Percentiles rank a stretch among this genome's conserved stretches.
Conservation (phyloP, 1,140 invertebrate genomes). For the Homarus americanus region DNA sequence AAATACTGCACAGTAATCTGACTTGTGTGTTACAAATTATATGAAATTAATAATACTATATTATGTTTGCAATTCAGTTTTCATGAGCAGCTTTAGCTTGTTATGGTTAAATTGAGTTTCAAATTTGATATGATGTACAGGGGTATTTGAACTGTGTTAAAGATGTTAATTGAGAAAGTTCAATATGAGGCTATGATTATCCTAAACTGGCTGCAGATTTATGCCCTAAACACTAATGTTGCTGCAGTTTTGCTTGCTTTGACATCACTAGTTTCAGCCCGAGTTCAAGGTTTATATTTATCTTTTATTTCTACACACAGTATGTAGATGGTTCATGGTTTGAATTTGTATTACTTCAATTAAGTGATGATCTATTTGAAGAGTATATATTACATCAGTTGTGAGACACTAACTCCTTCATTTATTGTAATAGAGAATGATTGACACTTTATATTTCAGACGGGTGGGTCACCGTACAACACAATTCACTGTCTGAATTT, state of each 20-base stretch:
- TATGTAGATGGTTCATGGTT: not conserved
- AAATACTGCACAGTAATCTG: too few species aligned
- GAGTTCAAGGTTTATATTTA: not conserved
- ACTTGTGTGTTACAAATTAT: too few species aligned
- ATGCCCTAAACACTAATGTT: not conserved
- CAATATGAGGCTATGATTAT: too few species aligned
- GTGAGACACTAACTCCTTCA: not conserved
- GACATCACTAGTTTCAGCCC: not conserved
- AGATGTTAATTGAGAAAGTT: too few species aligned
- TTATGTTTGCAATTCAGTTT: too few species aligned
- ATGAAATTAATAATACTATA: too few species aligned
- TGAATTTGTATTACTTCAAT: not conserved
- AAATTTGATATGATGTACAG: too few species aligned
- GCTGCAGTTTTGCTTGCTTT: not conserved
- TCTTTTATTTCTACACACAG: not conserved
- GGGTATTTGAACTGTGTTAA: too few species aligned
- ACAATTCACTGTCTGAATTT: slow-evolving; percentile 90
- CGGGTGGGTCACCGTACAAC: slow-evolving; percentile 92
- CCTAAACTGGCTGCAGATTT: not conserved
- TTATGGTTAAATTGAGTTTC: too few species aligned
- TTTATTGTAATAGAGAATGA: not conserved
- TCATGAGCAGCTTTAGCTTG: too few species aligned
- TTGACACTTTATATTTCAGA: slow-evolving; percentile 77
- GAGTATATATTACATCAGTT: not conserved
- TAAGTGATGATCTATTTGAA: not conserved